Percentiles rank a stretch among this genome's conserved stretches.
Conservation (phyloP, 2,888 invertebrate genomes). For the Stenurella melanura region DNA sequence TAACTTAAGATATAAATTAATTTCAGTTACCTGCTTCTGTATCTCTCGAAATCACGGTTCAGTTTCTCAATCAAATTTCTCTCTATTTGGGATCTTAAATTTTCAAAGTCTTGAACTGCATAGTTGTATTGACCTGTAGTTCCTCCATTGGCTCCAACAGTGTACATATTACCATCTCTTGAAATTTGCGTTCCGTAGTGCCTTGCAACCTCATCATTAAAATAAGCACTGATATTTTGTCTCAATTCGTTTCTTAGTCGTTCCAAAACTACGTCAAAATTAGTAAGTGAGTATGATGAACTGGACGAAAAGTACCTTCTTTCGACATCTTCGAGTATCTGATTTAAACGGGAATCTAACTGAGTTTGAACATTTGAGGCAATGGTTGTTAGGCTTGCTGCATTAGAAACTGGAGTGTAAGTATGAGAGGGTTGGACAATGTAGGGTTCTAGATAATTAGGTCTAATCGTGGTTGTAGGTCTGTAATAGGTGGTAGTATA, state of each 20-base stretch:
- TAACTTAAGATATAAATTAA: neutral
- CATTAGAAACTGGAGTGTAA: constrained; percentile 61
- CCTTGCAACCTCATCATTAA: constrained; percentile 66
- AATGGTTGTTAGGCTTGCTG: constrained; percentile 65
- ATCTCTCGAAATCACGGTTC: constrained; percentile 60
- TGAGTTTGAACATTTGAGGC: constrained; percentile 66
- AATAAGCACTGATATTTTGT: constrained; percentile 64
- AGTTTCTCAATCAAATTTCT: constrained; percentile 66
- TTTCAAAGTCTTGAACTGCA: constrained; percentile 66
- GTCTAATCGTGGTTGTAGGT: constrained; percentile 49
- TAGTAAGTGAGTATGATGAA: constrained; percentile 50
- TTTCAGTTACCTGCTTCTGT: constrained; percentile 49
- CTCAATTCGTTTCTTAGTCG: constrained; percentile 65
- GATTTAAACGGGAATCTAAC: constrained; percentile 64
- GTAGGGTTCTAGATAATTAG: constrained; percentile 49
- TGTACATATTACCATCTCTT: constrained; percentile 65
- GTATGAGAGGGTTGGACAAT: constrained; percentile 34
- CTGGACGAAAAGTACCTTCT: constrained; percentile 60
- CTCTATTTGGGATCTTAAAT: constrained; percentile 66
- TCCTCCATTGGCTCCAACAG: constrained; percentile 58
- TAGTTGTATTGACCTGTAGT: constrained; percentile 66
- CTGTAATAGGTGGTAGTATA: constrained; percentile 41
- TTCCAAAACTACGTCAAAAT: constrained; percentile 64
- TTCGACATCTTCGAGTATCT: constrained; percentile 62
- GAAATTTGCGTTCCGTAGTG: constrained; percentile 68